These are phyloP conservation scores for Varecia variegata DNA, from an alignment of 2,797 vertebrate species.

Conservation along the genomic window DNA sequence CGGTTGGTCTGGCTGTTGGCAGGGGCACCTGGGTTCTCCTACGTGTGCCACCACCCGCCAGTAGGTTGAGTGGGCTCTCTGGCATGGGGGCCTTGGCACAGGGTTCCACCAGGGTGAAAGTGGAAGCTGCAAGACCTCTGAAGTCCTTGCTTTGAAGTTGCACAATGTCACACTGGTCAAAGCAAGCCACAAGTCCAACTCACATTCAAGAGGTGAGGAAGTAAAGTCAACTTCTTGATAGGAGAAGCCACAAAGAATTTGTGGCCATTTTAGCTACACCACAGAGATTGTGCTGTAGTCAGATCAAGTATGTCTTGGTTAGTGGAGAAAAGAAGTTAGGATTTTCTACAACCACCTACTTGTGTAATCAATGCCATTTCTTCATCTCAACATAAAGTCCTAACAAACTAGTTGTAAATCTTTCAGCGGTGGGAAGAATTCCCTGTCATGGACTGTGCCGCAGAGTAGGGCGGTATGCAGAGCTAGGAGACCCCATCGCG, in stretches of 20 bases:
- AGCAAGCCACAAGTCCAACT: background rate
- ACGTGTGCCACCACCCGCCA: fast-evolving
- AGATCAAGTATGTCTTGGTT: background rate
- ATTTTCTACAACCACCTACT: background rate
- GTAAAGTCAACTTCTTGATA: background rate
- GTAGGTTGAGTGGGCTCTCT: background rate
- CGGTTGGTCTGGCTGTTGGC: background rate
- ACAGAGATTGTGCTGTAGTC: background rate
- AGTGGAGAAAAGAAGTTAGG: background rate
- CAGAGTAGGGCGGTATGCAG: background rate
- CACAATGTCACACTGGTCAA: background rate
- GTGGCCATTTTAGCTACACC: background rate
- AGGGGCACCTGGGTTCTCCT: background rate
- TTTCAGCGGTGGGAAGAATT: background rate
- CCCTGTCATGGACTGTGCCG: background rate
- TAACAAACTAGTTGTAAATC: background rate
- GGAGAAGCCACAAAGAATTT: background rate
- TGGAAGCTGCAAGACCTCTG: background rate
- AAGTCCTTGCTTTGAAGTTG: background rate
- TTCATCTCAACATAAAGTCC: background rate
- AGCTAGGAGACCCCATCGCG: background rate
- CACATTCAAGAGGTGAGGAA: background rate
- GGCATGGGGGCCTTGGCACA: background rate
- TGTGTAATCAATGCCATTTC: background rate
- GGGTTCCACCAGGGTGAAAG: background rate